A percentile compares a stretch with the other conserved stretches of the same genome.
phyloP scores from a whole-genome alignment of 1,140 invertebrate species.

The Lutraria rhynchaena region DNA sequence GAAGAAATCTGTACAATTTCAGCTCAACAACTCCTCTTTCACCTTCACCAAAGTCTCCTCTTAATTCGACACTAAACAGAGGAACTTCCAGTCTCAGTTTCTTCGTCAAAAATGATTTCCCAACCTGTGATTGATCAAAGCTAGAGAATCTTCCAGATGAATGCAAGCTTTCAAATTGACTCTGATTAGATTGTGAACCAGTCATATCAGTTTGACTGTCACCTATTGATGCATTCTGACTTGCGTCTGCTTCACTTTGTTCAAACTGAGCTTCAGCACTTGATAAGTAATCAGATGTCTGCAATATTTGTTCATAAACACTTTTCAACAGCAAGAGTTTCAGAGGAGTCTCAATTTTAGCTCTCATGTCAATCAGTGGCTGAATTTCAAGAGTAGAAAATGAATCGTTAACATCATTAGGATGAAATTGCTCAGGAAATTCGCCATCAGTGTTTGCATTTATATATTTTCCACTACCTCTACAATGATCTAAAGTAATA shows the following conservation, averaged over 20 bases:
- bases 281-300: slow-evolving; percentile 84
- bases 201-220: slow-evolving; percentile 16
- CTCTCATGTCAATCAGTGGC: slow-evolving; percentile 85
- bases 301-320: slow-evolving; percentile 94
- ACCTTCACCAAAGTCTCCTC: slow-evolving; percentile 79
- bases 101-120: slow-evolving; percentile 63
- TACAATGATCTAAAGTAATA: slow-evolving; percentile 82
- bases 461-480: slow-evolving; percentile 10
- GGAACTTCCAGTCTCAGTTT: slow-evolving; percentile 80
- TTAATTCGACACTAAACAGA: slow-evolving; percentile 80
- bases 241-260: background rate
- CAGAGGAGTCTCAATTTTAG: slow-evolving; percentile 91
- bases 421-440: slow-evolving; percentile 31
- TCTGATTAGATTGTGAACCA: background rate
- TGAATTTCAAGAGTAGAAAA: slow-evolving; percentile 13
- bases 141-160: slow-evolving; percentile 22
- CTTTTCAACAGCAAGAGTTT: slow-evolving; percentile 92
- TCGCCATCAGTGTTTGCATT: slow-evolving; percentile 1
- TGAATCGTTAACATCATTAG: slow-evolving; percentile 29
- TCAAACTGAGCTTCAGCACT: slow-evolving; percentile 63
- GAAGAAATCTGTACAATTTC: slow-evolving; percentile 90
- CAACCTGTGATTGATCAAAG: slow-evolving; percentile 4
- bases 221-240: slow-evolving; percentile 6
- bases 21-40: slow-evolving; percentile 87
- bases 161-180: slow-evolving; percentile 16